phyloP scores from a whole-genome alignment of 1,140 invertebrate genomes.

The Drosophila subpulchrella region DNA sequence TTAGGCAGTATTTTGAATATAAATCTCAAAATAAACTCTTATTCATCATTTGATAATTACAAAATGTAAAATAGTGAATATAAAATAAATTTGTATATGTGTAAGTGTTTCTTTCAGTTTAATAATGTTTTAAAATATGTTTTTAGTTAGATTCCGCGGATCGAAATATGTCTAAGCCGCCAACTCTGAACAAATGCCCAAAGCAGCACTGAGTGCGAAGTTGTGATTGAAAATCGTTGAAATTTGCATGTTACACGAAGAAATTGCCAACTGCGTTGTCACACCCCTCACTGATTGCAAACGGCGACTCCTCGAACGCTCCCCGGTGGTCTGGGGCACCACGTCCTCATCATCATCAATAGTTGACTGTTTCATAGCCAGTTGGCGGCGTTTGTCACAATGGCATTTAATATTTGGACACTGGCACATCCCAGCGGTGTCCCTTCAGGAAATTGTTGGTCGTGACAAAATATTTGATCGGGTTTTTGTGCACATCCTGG shows the following conservation, averaged over 20 bases:
- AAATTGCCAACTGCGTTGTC: constrained; percentile 70
- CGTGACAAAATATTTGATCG: constrained; percentile 66
- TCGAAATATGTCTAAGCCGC: neutral
- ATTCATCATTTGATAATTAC: too few species aligned
- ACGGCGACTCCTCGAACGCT: constrained; percentile 27
- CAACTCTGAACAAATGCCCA: constrained; percentile 26
- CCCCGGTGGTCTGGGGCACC: constrained; percentile 18
- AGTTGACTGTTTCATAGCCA: constrained; percentile 81
- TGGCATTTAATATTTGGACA: constrained; percentile 80
- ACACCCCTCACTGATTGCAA: constrained; percentile 66
- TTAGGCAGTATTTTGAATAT: too few species aligned
- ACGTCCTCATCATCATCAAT: constrained; percentile 61
- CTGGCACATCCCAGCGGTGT: constrained; percentile 26
- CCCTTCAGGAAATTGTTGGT: constrained; percentile 57
- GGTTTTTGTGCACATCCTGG: constrained; percentile 15
- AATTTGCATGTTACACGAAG: constrained; percentile 80
- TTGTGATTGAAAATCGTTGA: constrained; percentile 82
- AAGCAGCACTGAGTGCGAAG: constrained; percentile 17
- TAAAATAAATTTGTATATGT: neutral
- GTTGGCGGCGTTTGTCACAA: constrained; percentile 76
- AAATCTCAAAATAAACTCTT: too few species aligned
- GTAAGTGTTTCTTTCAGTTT: neutral
- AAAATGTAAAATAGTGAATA: too few species aligned
- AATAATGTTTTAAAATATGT: neutral
- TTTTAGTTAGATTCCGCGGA: neutral